Percentiles rank a stretch among this genome's conserved stretches.
These are phyloP conservation scores for Oxyura jamaicensis DNA, from an alignment of 2,113 vertebrate genomes.

Conservation along the genomic window DNA sequence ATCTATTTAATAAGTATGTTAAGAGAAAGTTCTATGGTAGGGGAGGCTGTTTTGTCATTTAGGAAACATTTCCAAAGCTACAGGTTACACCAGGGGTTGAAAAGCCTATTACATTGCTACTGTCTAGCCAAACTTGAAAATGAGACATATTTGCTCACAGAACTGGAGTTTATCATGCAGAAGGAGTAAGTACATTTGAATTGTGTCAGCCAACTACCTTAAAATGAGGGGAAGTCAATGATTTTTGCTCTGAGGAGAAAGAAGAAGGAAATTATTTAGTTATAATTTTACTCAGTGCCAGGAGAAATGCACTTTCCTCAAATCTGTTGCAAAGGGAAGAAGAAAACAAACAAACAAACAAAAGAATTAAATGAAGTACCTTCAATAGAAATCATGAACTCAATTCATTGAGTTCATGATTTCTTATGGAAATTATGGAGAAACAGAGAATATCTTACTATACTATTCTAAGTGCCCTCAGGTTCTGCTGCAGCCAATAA, in stretches of 20 bases:
- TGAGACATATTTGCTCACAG: conserved; percentile 66
- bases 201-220: conserved; percentile 74
- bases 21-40: conserved; percentile 62
- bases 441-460: background rate
- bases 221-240: conserved; percentile 73
- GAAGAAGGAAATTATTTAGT: conserved; percentile 74
- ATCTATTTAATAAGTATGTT: conserved; percentile 64
- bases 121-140: conserved; percentile 76
- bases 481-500: background rate
- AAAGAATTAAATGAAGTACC: background rate
- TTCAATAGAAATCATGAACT: too few relatives aligned
- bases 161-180: conserved; percentile 74
- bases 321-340: conserved; percentile 43
- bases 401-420: conserved; percentile 29
- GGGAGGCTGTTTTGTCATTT: conserved; percentile 66
- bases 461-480: background rate
- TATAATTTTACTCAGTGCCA: conserved; percentile 72
- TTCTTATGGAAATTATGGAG: conserved; percentile 21
- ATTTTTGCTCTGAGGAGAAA: conserved; percentile 72
- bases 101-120: conserved; percentile 67
- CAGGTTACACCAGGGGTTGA: conserved; percentile 57
- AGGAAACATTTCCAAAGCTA: conserved; percentile 72
- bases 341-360: background rate
- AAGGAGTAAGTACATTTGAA: conserved; percentile 79
- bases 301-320: conserved; percentile 53